Percentiles rank a stretch among this genome's conserved stretches.
phyloP scores from a whole-genome alignment of 2,113 vertebrate genomes.

The Bubalus kerabau region DNA sequence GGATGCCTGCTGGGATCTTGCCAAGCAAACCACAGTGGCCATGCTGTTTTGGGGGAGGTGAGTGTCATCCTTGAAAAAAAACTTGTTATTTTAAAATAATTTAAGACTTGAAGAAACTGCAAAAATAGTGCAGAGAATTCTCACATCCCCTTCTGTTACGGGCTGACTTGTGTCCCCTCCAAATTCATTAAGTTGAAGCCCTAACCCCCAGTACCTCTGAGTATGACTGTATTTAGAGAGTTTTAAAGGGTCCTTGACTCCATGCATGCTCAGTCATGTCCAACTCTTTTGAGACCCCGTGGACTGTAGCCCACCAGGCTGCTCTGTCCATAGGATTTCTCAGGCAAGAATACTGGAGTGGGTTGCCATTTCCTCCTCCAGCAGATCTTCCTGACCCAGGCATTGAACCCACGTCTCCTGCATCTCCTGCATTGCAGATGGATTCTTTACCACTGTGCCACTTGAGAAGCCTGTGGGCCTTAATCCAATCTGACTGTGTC shows the following conservation, averaged over 20 bases:
- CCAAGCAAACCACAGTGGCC: background rate
- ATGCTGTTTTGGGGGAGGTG: background rate
- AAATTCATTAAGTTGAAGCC: background rate
- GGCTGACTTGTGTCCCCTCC: background rate
- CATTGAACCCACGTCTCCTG: background rate
- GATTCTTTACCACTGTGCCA: background rate
- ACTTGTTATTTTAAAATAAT: background rate
- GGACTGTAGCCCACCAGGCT: background rate
- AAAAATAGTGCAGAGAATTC: background rate
- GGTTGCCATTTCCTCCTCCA: background rate
- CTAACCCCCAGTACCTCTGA: background rate
- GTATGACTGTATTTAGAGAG: background rate
- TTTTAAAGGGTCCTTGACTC: background rate
- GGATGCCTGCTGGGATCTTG: background rate
- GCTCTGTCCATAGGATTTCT: background rate
- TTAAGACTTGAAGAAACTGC: background rate
- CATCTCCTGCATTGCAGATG: background rate
- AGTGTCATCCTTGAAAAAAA: background rate
- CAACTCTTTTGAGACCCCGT: background rate
- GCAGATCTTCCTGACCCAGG: background rate
- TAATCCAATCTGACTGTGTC: rapidly evolving
- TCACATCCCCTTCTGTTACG: rapidly evolving
- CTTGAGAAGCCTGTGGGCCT: background rate
- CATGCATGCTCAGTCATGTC: background rate
- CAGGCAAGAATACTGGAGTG: background rate